A percentile compares a stretch with the other conserved stretches of the same genome.
These are phyloP conservation scores for Carcharodon carcharias DNA, from an alignment of 2,797 vertebrate genomes.

Conservation along the genomic window DNA sequence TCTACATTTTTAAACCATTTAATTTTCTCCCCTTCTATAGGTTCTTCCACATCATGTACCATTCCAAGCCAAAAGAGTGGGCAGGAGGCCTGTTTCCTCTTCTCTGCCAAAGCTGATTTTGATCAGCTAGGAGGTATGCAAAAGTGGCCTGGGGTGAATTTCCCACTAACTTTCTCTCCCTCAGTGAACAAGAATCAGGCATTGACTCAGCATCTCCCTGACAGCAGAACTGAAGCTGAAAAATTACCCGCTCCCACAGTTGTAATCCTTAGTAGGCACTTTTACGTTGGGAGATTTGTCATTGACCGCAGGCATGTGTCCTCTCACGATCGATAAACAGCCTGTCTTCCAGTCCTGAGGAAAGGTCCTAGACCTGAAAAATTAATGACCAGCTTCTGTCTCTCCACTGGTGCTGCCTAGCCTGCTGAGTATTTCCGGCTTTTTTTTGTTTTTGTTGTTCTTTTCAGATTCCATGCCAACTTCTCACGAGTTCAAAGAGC, in stretches of 20 bases:
- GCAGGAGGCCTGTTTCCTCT: conserved; percentile 6
- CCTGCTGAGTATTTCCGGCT: not conserved
- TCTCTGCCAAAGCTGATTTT: conserved; percentile 25
- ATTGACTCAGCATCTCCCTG: not conserved
- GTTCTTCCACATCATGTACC: conserved; percentile 29
- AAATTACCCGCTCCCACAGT: too few relatives aligned
- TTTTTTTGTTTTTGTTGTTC: not conserved
- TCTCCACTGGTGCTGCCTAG: not conserved
- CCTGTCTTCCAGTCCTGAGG: not conserved
- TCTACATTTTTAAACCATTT: not conserved
- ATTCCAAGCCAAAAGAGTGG: conserved; percentile 17
- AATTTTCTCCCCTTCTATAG: not conserved
- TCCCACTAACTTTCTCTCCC: conserved; percentile 12
- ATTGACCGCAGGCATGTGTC: not conserved
- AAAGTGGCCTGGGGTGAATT: not conserved
- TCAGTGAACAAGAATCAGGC: not conserved
- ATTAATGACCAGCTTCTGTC: not conserved
- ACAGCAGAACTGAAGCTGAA: not conserved
- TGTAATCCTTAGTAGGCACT: not conserved
- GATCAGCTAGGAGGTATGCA: conserved; percentile 30
- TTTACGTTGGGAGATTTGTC: not conserved
- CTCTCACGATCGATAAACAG: not conserved
- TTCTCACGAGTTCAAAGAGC: not conserved
- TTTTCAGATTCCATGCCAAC: not conserved
- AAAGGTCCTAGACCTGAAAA: not conserved